Base-by-base conservation (phyloP, 2,888 invertebrate genomes). In the Drosophila mayaguana region DNA sequence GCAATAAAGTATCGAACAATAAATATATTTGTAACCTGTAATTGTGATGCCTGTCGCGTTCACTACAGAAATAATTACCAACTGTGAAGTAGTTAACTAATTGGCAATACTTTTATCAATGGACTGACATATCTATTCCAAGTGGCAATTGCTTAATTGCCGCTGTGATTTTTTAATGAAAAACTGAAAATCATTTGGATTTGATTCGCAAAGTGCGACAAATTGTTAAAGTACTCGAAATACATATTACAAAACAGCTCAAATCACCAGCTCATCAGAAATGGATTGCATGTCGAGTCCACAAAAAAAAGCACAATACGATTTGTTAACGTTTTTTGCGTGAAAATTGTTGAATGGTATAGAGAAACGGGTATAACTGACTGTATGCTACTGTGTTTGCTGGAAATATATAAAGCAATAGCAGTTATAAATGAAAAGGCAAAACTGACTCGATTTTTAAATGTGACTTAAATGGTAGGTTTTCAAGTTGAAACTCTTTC, bases 211-310 rank as follows among this genome's bases (percentile, higher is more conserved):
- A 81, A 75, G 56, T 59, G 68, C 36, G 72, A 83, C 81, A 74
- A 88, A 83, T 80, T 72, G 81, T 57, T 61, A 65, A 75, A 80
- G 64, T 57, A 70, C 72, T 80, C 66, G 51, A 72, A 68, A 63
- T 59, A 71, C 65, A 69, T 64, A 61, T 84, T 73, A 67, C 70
- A 79, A 78, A 80, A 84, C 60, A 62, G 50, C 51, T 25, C 38
- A 66, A 66, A 78, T 59, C 79, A 64, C 64, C 45, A 76, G 42
- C 75, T 63, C 70, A 69, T 74, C 79, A 53, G 25, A 63, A 60
- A 25, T 36, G 67, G 56, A 65, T 77, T 78, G 79, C 76, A 78
- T 77, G 76, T 78, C 70, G 34, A 40, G 51, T 11, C 14, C 16
- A 25, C 20, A 14, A 7, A 45, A 48, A 42, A 43, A n/a, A 28